Base-by-base conservation (phyloP, 2,888 invertebrate genomes). In the Cerceris ruficornis region DNA sequence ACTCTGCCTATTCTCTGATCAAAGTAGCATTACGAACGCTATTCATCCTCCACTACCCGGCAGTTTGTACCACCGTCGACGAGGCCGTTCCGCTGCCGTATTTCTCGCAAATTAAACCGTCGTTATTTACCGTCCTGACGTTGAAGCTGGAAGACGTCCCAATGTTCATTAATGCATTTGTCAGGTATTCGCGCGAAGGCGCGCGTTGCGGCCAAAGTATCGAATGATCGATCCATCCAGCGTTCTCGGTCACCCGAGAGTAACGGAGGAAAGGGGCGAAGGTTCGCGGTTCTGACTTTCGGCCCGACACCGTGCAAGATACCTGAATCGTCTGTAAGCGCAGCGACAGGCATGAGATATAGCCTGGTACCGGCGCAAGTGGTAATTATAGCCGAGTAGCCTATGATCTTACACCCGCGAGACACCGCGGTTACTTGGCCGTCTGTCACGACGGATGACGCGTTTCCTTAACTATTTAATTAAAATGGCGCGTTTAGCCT, bases 361-460 rank as follows among this genome's bases (percentile, higher is more conserved):
- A 57, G 41, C 55, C 61, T 39, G 64, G n/a, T 49, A 52, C 57
- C 66, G 58, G 55, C 66, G 58, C 66, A 70, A 46, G 15, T 71
- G 66, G 80, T 61, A 79, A 82, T 82, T 82, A 82, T 74, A 65
- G 72, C 69, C 62, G 55, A 69, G 62, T 50, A 75, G 70, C 69
- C 72, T 9, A 14, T 49, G 59, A 67, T 58, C 66, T 43, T 42
- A 9, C 41, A 66, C 62, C 55, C 60, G 66, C 55, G 43, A 43
- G 55, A 64, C 66, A 65, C 61, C 67, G 17, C n/a, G 65, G 15
- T 7, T 11, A 11, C 46, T 39, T 72, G 28, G 28, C 28, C 42
- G 54, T 49, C 59, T 17, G 13, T 46, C 46, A 46, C 46, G 58
- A 42, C 39, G 11, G 28, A 59, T 14, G 75, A 73, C 66, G 14